Conservation (phyloP, 2,797 vertebrate species). For the Channallabes apus region DNA sequence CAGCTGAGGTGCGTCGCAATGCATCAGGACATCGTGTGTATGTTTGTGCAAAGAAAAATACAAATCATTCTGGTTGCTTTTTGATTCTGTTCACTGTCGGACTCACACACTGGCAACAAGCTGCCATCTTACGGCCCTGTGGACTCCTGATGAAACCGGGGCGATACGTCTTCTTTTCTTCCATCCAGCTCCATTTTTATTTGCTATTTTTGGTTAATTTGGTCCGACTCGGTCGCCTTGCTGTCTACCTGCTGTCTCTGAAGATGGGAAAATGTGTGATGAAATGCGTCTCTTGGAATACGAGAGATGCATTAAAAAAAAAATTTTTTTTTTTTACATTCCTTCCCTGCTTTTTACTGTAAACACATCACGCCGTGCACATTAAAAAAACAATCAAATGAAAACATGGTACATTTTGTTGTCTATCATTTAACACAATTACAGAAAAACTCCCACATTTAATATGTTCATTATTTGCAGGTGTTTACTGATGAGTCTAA, state of each 20-base stretch:
- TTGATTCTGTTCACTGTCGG: slow-evolving; percentile 52
- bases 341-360: slow-evolving; percentile 72
- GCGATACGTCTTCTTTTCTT: slow-evolving; percentile 47
- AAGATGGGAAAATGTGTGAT: slow-evolving; percentile 54
- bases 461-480: not conserved
- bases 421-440: not conserved
- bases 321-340: slow-evolving; percentile 63
- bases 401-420: slow-evolving; percentile 48
- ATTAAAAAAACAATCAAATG: slow-evolving; percentile 74
- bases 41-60: slow-evolving; percentile 20
- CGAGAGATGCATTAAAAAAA: slow-evolving; percentile 68
- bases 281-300: slow-evolving; percentile 57
- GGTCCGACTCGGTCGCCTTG: slow-evolving; percentile 56
- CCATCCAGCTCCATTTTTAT: slow-evolving; percentile 55
- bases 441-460: not conserved
- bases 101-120: slow-evolving; percentile 61
- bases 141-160: slow-evolving; percentile 43
- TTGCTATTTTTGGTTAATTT: not conserved
- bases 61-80: slow-evolving; percentile 30
- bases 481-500: not conserved
- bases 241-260: slow-evolving; percentile 55
- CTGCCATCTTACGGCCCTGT: slow-evolving; percentile 42
- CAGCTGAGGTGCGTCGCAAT: slow-evolving; percentile 20
- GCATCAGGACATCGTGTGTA: slow-evolving; percentile 25
- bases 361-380: slow-evolving; percentile 76